Evolutionary conservation across 2,113 vertebrate species (phyloP).

Genomic region (Neotoma lepida): DNA sequence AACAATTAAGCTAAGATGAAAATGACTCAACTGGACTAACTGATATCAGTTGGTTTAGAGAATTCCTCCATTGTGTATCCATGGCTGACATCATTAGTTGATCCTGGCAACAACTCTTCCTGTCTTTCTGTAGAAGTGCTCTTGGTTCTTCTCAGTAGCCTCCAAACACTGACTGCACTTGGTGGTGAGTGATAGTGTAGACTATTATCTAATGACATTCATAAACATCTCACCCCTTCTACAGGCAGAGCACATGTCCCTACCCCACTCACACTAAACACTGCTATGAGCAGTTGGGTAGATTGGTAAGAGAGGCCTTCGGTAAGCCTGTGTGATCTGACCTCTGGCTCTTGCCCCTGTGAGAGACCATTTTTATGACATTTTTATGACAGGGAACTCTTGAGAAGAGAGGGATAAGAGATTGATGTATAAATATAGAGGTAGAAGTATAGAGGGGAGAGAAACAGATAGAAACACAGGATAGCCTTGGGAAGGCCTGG

Average conservation of each 20-base stretch:
- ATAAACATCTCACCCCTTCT: background rate
- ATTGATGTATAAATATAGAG: too few relatives aligned
- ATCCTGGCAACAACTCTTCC: background rate
- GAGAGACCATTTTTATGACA: too few relatives aligned
- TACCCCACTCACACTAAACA: background rate
- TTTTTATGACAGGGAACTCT: too few relatives aligned
- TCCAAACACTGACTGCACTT: background rate
- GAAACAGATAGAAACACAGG: too few relatives aligned
- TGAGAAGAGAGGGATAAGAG: too few relatives aligned
- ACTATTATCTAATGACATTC: background rate
- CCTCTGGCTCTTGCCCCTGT: too few relatives aligned
- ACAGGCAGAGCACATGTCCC: background rate
- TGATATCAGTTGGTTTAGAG: background rate
- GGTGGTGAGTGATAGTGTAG: background rate
- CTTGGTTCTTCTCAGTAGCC: background rate
- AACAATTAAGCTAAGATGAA: background rate
- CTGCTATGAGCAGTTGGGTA: background rate
- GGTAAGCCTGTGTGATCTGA: background rate
- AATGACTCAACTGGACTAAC: background rate
- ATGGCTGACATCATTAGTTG: background rate
- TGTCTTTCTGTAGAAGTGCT: background rate
- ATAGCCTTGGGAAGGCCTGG: too few relatives aligned
- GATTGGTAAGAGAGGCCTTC: background rate
- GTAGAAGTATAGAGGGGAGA: too few relatives aligned
- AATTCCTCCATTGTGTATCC: background rate